These are phyloP conservation scores for Nomada goodeniana DNA, from an alignment of 2,888 invertebrate species.

Conservation along the genomic window DNA sequence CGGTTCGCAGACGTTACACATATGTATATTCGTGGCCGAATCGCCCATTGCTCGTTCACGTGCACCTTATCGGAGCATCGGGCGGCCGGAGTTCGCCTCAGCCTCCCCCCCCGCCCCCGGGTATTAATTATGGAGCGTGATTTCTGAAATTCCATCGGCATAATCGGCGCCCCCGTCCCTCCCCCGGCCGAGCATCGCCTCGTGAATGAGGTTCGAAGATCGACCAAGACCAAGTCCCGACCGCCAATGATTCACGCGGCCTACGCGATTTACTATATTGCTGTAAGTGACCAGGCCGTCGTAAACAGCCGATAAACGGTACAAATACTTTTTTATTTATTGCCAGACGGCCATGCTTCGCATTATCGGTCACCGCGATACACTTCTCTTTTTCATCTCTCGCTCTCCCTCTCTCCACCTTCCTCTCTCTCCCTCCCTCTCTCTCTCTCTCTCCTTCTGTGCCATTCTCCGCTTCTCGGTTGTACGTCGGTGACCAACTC, in stretches of 20 bases:
- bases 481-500: not conserved
- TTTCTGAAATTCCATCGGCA: slow-evolving; percentile 59
- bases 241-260: slow-evolving; percentile 74
- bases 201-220: slow-evolving; percentile 74
- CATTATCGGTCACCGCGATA: slow-evolving; percentile 65
- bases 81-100: slow-evolving; percentile 46
- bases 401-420: slow-evolving; percentile 23
- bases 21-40: slow-evolving; percentile 33
- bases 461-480: not conserved
- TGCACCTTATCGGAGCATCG: slow-evolving; percentile 61
- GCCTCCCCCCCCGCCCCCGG: not conserved
- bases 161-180: slow-evolving; percentile 9
- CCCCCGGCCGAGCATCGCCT: slow-evolving; percentile 2
- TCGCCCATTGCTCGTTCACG: slow-evolving; percentile 56
- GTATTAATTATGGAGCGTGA: slow-evolving; percentile 63
- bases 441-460: not conserved
- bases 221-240: slow-evolving; percentile 36
- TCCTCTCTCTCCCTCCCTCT: not conserved
- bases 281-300: slow-evolving; percentile 67
- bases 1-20: slow-evolving; percentile 51
- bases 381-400: not conserved
- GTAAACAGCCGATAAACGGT: slow-evolving; percentile 71
- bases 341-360: slow-evolving; percentile 54
- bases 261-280: slow-evolving; percentile 75
- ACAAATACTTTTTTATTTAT: slow-evolving; percentile 69